These are phyloP conservation scores for Spodoptera picta DNA, from an alignment of 2,888 invertebrate species.

Conservation along the genomic window DNA sequence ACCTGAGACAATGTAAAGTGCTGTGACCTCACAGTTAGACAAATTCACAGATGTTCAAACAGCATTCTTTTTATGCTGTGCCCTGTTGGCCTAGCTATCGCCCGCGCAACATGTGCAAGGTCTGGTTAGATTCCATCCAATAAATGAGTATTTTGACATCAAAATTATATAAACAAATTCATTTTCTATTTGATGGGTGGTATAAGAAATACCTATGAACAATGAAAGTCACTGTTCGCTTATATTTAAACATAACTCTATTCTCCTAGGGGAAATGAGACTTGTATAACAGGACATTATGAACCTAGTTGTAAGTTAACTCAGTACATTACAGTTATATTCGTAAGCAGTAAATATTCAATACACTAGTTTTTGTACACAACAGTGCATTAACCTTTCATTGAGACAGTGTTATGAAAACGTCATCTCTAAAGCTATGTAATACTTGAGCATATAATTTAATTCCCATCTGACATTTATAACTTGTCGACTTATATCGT, in stretches of 20 bases:
- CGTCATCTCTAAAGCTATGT: conserved; percentile 29
- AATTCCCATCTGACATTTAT: conserved; percentile 40
- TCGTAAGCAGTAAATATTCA: conserved; percentile 24
- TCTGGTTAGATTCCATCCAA: no score
- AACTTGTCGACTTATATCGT: conserved; percentile 26
- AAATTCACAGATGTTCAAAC: conserved; percentile 1
- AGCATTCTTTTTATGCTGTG: not conserved
- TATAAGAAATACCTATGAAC: no score
- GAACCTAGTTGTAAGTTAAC: no score
- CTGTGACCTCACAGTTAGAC: conserved; percentile 4
- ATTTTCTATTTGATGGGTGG: no score
- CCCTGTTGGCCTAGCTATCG: no score
- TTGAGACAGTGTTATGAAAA: conserved; percentile 34
- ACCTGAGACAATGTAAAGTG: conserved; percentile 14
- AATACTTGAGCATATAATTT: conserved; percentile 27
- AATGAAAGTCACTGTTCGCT: no score
- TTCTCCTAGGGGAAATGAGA: no score
- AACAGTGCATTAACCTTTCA: conserved; percentile 44
- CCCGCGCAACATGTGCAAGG: no score
- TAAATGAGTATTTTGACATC: no score
- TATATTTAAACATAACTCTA: no score
- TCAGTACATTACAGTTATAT: conserved; percentile 20
- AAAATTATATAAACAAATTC: no score
- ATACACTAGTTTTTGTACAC: conserved; percentile 38
- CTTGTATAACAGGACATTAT: no score